These are phyloP conservation scores for Hemibagrus guttatus DNA, from an alignment of 2,797 vertebrate species.

Conservation along the genomic window DNA sequence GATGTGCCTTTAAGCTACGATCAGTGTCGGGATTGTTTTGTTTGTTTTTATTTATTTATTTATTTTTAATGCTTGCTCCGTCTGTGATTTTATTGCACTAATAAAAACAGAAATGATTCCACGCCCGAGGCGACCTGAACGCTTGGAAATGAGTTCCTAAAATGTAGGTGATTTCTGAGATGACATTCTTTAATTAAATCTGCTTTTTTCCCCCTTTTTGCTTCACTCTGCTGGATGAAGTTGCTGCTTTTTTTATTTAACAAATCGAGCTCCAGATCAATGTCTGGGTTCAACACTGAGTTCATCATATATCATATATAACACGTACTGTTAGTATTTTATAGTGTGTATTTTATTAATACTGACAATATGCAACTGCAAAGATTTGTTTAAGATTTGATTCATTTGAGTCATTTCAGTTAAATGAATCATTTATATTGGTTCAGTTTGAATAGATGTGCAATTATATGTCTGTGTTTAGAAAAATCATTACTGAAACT, in stretches of 20 bases:
- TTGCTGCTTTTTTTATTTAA: background rate
- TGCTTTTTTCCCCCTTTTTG: background rate
- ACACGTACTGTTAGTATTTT: background rate
- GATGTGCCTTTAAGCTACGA: constrained; percentile 21
- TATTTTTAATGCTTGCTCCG: background rate
- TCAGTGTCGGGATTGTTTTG: background rate
- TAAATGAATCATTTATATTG: background rate
- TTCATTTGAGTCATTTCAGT: background rate
- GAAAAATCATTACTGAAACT: background rate
- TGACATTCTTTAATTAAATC: constrained; percentile 13
- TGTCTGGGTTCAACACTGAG: background rate
- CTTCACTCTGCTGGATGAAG: background rate
- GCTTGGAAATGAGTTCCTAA: constrained; percentile 14
- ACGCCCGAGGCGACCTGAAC: background rate
- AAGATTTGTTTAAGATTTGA: background rate
- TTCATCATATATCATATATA: no score
- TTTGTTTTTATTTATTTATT: background rate
- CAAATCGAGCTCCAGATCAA: background rate
- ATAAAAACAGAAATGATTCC: constrained; percentile 33
- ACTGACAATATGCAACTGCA: background rate
- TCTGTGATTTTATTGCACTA: constrained; percentile 3
- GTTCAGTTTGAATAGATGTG: background rate
- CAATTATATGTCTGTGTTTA: background rate
- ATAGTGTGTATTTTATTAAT: background rate
- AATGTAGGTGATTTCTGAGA: constrained; percentile 7